Percentiles rank a stretch among this genome's conserved stretches.
Conservation (phyloP, 1,140 invertebrate genomes). For the Dreissena polymorpha region DNA sequence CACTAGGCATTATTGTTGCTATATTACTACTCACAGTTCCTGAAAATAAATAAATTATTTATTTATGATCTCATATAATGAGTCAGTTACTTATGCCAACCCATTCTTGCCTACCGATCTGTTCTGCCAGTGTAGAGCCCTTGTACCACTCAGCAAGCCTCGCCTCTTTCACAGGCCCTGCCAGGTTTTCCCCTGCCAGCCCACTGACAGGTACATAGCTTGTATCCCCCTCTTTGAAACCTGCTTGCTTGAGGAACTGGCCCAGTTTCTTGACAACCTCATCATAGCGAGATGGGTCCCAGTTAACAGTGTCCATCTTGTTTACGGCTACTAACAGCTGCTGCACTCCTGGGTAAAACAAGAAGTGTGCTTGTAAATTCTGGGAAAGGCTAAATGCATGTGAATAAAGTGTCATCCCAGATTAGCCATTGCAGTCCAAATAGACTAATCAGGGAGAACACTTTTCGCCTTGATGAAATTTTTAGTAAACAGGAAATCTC, state of each 20-base stretch:
- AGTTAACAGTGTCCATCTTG: conserved; percentile 82
- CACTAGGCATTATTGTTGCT: no score
- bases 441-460: no score
- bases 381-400: neutral
- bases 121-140: conserved; percentile 90
- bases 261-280: conserved; percentile 93
- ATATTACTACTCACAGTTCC: no score
- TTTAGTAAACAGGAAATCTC: no score
- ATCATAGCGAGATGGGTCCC: conserved; percentile 87
- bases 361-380: neutral
- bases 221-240: conserved; percentile 93
- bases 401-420: no score
- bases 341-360: conserved; percentile 84
- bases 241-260: conserved; percentile 96
- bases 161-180: conserved; percentile 85
- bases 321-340: conserved; percentile 86
- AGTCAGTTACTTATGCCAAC: no score
- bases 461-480: no score
- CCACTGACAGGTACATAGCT: conserved; percentile 98
- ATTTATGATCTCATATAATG: no score
- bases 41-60: no score
- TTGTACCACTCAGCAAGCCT: conserved; percentile 90
- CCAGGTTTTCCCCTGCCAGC: conserved; percentile 95
- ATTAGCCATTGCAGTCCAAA: neutral
- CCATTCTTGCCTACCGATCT: conserved; percentile 84